These are phyloP conservation scores for Rhincodon typus DNA, from an alignment of 2,797 vertebrate genomes.

Conservation along the genomic window DNA sequence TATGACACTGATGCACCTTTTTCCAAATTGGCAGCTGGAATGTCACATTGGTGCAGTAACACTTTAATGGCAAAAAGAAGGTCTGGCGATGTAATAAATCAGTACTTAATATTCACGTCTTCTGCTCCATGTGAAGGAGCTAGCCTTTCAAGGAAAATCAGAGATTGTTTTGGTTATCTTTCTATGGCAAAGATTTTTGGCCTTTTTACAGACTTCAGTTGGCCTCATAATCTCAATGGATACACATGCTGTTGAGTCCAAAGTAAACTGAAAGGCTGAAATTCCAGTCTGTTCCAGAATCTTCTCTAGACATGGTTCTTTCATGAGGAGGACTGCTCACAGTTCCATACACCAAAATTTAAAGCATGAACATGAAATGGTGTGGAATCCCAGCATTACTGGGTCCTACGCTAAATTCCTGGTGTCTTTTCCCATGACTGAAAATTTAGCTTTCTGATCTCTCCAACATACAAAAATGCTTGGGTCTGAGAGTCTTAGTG, in stretches of 20 bases:
- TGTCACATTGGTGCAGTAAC: not conserved
- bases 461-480: not conserved
- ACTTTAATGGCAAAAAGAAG: not conserved
- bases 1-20: not conserved
- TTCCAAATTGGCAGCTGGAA: not conserved
- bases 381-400: not conserved
- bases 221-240: not conserved
- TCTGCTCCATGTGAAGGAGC: not conserved
- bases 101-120: not conserved
- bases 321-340: not conserved
- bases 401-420: not conserved
- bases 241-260: not conserved
- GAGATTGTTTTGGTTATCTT: not conserved
- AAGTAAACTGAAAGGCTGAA: not conserved
- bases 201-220: not conserved
- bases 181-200: not conserved
- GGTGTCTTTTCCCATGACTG: not conserved
- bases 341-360: not conserved
- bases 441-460: not conserved
- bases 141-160: not conserved
- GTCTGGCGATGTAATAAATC: not conserved
- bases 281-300: not conserved
- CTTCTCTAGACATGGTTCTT: not conserved
- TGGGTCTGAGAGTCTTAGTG: not conserved
- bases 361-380: not conserved